Percentiles rank a stretch among this genome's conserved stretches.
These are phyloP conservation scores for Diachasmimorpha longicaudata DNA, from an alignment of 1,140 invertebrate species.

Conservation along the genomic window DNA sequence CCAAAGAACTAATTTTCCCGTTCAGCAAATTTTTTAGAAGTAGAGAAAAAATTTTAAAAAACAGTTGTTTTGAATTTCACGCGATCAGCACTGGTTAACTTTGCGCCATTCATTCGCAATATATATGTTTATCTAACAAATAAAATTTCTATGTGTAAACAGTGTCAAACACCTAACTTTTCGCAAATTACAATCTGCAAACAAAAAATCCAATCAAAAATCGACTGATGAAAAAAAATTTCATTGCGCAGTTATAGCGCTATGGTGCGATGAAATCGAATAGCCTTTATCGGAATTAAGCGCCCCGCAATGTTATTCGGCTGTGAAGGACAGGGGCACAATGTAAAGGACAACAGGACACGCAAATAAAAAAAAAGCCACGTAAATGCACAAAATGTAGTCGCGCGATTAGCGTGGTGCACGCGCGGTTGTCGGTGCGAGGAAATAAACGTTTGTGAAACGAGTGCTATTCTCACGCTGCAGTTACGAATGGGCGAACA, in stretches of 20 bases:
- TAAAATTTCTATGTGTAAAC: no score
- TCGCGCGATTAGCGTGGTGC: conserved; percentile 23
- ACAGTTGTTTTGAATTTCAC: no score
- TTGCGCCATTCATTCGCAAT: no score
- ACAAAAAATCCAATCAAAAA: not conserved
- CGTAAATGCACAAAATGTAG: conserved; percentile 17
- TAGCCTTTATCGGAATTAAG: not conserved
- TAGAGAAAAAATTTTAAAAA: no score
- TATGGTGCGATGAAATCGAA: not conserved
- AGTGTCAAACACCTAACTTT: no score
- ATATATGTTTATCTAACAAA: no score
- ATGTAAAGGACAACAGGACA: not conserved
- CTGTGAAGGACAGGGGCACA: not conserved
- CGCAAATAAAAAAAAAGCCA: not conserved
- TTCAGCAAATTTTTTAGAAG: no score
- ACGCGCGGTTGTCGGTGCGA: not conserved
- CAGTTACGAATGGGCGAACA: not conserved
- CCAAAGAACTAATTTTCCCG: not conserved
- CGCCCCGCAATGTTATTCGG: not conserved
- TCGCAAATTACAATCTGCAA: no score
- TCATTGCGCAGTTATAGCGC: not conserved
- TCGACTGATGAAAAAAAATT: not conserved
- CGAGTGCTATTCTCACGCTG: conserved; percentile 10
- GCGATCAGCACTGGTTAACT: no score
- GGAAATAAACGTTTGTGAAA: conserved; percentile 27